Base-by-base conservation (phyloP, 2,888 invertebrate genomes). In the Lepidochitona cinerea region DNA sequence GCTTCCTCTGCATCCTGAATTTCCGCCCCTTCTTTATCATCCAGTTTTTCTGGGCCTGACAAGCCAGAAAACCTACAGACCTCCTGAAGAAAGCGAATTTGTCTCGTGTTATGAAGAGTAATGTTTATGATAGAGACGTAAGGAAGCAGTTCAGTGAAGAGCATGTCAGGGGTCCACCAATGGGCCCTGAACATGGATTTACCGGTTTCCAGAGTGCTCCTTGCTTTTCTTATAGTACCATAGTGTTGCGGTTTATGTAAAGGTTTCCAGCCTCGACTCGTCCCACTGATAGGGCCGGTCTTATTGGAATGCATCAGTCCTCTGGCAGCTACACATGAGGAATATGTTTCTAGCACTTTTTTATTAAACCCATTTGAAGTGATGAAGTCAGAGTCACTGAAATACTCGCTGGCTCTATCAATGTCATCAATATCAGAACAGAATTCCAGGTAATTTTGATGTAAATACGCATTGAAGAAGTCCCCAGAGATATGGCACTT, bases 351-450 rank as follows among this genome's bases (percentile, higher is more conserved):
- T 68, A 89, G 77, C 33, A 76, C 78, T 68, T 83, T 80, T 70
- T 87, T 78, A 6, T 83, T 90, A 53, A 84, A 83, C 91, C 91
- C 91, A 29, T 89, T 86, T 4, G 91, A 93, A 91, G 95, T 95
- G 93, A 96, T 92, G 53, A 92, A 91, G 84, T 96, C 95, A 0
- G 95, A 93, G 72, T 94, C 91, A 86, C 96, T 95, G 52, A 97
- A 90, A 72, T 93, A 93, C 70, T 94, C 92, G 0, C 94, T 91
- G 1, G 95, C 94, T 71, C 91, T 89, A 32, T 92, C 91, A 0
- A 93, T 91, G 81, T 94, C 93, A 41, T 94, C 93, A 29, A 95
- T 92, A 72, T 92, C 92, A 0, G 93, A 92, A 85, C 94, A 95
- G 85, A 96, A 95, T 5, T 93, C 92, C 33, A 95, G 88, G 90